phyloP scores from a whole-genome alignment of 2,888 invertebrate species.

The Sthenelais limicola region DNA sequence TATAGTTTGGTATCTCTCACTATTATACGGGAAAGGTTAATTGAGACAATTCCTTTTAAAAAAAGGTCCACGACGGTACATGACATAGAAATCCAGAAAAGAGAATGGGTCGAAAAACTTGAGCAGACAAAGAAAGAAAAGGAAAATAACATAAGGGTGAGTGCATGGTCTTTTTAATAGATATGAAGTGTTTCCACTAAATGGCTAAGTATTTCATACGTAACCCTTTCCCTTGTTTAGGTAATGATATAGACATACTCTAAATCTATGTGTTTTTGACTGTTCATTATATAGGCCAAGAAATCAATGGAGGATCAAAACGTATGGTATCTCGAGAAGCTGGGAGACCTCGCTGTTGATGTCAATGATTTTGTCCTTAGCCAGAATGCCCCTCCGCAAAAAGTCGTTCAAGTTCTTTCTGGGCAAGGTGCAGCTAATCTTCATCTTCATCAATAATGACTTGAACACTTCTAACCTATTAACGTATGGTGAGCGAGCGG shows the following conservation, averaged over 20 bases:
- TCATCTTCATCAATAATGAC: conserved; percentile 54
- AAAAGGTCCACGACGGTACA: conserved; percentile 53
- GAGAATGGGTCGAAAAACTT: conserved; percentile 52
- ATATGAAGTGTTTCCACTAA: too few species aligned
- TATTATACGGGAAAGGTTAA: too few species aligned
- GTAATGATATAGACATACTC: background rate
- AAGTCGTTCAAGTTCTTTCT: conserved; percentile 58
- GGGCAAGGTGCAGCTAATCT: conserved; percentile 51
- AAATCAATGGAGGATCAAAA: conserved; percentile 55
- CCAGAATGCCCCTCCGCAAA: conserved; percentile 55
- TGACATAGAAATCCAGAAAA: conserved; percentile 56
- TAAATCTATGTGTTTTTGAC: background rate
- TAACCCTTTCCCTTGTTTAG: background rate
- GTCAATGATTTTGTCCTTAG: conserved; percentile 58
- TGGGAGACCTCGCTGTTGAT: conserved; percentile 59
- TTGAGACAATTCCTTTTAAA: too few species aligned
- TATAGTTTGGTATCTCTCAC: too few species aligned
- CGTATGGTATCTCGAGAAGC: conserved; percentile 54
- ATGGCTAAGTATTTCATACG: background rate
- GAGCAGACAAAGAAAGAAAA: conserved; percentile 55
- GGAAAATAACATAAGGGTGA: conserved; percentile 56
- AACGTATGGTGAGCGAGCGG: too few species aligned
- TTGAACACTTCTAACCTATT: too few species aligned
- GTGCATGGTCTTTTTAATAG: conserved; percentile 12
- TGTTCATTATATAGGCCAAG: conserved; percentile 53